Conservation (phyloP, 2,888 invertebrate species). For the Hydrotaea diabolus region DNA sequence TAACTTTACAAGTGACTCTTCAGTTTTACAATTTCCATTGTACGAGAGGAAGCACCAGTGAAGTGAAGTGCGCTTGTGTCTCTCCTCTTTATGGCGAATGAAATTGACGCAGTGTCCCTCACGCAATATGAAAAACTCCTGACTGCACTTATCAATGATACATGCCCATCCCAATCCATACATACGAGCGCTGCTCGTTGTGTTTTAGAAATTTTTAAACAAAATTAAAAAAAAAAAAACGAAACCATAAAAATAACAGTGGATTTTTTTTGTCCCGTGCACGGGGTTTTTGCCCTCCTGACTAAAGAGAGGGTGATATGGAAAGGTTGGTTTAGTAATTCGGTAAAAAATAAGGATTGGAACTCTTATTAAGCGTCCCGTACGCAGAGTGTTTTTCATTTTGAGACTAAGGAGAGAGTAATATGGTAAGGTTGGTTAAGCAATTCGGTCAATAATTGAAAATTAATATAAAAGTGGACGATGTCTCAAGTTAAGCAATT, state of each 20-base stretch:
- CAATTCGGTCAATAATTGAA: too few species aligned
- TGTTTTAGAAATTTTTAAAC: conserved; percentile 11
- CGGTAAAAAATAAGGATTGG: too few species aligned
- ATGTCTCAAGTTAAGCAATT: too few species aligned
- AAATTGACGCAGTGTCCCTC: background rate
- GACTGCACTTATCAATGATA: background rate
- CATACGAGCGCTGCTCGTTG: background rate
- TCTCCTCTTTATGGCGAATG: background rate
- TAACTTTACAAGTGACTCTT: conserved; percentile 34
- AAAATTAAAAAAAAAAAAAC: background rate
- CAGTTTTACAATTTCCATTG: conserved; percentile 14
- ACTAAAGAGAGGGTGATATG: too few species aligned
- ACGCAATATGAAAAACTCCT: background rate
- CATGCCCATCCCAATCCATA: background rate
- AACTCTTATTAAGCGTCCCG: too few species aligned
- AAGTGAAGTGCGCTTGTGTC: background rate
- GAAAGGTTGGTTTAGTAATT: background rate
- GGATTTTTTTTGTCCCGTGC: background rate
- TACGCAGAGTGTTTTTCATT: too few species aligned
- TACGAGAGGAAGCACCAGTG: background rate
- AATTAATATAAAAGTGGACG: too few species aligned
- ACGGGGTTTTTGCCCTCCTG: too few species aligned
- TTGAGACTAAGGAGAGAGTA: too few species aligned
- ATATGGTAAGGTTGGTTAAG: too few species aligned
- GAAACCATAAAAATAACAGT: background rate